These are phyloP conservation scores for Ascidia mentula DNA, from an alignment of 23 tunicate species.

Conservation along the genomic window DNA sequence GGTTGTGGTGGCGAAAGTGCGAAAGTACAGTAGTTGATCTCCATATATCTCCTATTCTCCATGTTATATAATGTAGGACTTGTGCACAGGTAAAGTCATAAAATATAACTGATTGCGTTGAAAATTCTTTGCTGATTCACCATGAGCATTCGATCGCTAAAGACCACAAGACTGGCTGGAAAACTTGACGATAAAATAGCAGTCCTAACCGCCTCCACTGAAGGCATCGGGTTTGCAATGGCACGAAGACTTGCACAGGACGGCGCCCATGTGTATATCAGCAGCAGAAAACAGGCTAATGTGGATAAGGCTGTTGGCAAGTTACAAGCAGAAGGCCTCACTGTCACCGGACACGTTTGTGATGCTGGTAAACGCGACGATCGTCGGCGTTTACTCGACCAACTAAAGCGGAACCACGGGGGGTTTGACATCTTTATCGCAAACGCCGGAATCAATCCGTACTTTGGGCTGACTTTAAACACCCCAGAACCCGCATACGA, in stretches of 20 bases:
- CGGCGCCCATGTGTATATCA: slow-evolving; percentile 60
- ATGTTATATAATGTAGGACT: too few species aligned
- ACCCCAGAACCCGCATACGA: slow-evolving; percentile 73
- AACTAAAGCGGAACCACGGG: slow-evolving; percentile 27
- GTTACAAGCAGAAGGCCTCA: slow-evolving; percentile 29
- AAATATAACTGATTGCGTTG: too few species aligned
- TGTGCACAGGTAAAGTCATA: too few species aligned
- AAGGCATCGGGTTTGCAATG: slow-evolving; percentile 62
- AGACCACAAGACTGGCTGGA: too few species aligned
- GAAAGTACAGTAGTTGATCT: too few species aligned
- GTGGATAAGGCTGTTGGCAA: slow-evolving; percentile 56
- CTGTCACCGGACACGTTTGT: slow-evolving; percentile 52
- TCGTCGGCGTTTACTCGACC: slow-evolving; percentile 24
- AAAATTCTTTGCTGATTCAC: too few species aligned
- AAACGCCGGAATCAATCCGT: slow-evolving; percentile 81
- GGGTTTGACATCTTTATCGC: slow-evolving; percentile 49
- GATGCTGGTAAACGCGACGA: slow-evolving; percentile 59
- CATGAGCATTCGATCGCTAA: too few species aligned
- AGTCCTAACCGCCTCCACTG: slow-evolving; percentile 79
- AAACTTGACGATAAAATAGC: slow-evolving; percentile 50
- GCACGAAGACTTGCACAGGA: too few species aligned
- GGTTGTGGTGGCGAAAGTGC: too few species aligned
- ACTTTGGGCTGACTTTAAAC: slow-evolving; percentile 49
- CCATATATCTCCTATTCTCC: too few species aligned
- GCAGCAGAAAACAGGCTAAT: slow-evolving; percentile 57